These are phyloP conservation scores for Poecilia wingei DNA, from an alignment of 2,797 vertebrate species.

Conservation along the genomic window DNA sequence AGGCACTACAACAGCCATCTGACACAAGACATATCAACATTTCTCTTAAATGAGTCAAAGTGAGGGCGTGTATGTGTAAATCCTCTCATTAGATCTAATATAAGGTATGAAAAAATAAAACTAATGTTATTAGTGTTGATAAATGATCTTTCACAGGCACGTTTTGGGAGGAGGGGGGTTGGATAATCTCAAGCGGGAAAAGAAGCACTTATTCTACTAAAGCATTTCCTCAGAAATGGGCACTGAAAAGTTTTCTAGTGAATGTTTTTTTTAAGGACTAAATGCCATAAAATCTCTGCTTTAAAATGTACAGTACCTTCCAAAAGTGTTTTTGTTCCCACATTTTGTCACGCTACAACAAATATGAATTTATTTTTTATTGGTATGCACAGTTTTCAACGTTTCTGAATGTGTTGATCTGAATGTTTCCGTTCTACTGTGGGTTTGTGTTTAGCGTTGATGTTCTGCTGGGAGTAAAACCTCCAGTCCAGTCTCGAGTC, in stretches of 20 bases:
- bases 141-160: constrained; percentile 53
- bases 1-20: constrained; percentile 71
- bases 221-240: not conserved
- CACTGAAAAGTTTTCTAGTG: not conserved
- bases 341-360: not conserved
- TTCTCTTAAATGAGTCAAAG: constrained; percentile 50
- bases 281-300: constrained; percentile 1
- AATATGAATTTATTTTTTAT: not conserved
- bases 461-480: not conserved
- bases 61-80: constrained; percentile 69
- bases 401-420: not conserved
- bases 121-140: constrained; percentile 35
- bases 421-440: not conserved
- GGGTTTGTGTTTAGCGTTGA: not conserved
- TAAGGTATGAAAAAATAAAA: constrained; percentile 36
- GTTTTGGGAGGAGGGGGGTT: constrained; percentile 6
- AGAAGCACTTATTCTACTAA: not conserved
- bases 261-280: constrained; percentile 1
- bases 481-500: not conserved
- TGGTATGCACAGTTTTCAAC: not conserved
- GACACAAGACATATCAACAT: constrained; percentile 14
- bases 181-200: constrained; percentile 3
- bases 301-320: constrained; percentile 7
- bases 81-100: constrained; percentile 40
- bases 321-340: not conserved